A percentile compares a stretch with the other conserved stretches of the same genome.
Conservation (phyloP, 2,113 vertebrate genomes). For the Morone chrysops region DNA sequence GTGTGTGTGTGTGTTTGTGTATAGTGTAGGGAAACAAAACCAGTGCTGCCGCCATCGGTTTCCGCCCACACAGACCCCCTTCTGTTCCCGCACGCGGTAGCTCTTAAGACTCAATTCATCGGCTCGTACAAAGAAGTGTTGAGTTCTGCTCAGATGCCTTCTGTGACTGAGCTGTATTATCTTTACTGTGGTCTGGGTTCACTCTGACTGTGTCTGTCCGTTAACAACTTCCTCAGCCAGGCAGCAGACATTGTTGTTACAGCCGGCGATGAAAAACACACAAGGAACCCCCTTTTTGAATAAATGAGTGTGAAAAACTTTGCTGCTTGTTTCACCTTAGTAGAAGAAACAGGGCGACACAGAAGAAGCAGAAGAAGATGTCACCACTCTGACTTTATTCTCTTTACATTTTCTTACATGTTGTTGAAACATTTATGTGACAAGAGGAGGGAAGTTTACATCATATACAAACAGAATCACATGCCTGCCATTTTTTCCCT, state of each 20-base stretch:
- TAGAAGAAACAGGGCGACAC: constrained; percentile 27
- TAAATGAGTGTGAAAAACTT: constrained; percentile 8
- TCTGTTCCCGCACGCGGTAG: constrained; percentile 60
- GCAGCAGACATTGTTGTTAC: constrained; percentile 53
- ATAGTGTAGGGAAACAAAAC: background rate
- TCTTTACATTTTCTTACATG: constrained; percentile 35
- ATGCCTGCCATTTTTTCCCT: constrained; percentile 42
- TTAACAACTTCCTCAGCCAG: constrained; percentile 56
- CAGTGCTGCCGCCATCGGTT: background rate
- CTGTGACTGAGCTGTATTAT: constrained; percentile 51
- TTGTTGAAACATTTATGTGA: constrained; percentile 25
- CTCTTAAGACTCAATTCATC: constrained; percentile 59
- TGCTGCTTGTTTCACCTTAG: constrained; percentile 4
- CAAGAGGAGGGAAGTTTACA: constrained; percentile 50
- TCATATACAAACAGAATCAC: constrained; percentile 71
- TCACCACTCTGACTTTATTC: constrained; percentile 70
- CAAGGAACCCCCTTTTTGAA: constrained; percentile 61
- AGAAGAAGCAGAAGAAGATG: constrained; percentile 19
- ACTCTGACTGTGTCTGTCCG: constrained; percentile 32
- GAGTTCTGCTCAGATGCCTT: constrained; percentile 50
- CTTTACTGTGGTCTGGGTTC: constrained; percentile 29
- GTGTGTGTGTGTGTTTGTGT: constrained; percentile 2
- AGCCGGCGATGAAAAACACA: constrained; percentile 26
- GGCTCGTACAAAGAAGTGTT: constrained; percentile 67
- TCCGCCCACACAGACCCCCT: constrained; percentile 46